Evolutionary conservation across 2,888 invertebrate genomes (phyloP).

Genomic region (Cybosia mesomella): DNA sequence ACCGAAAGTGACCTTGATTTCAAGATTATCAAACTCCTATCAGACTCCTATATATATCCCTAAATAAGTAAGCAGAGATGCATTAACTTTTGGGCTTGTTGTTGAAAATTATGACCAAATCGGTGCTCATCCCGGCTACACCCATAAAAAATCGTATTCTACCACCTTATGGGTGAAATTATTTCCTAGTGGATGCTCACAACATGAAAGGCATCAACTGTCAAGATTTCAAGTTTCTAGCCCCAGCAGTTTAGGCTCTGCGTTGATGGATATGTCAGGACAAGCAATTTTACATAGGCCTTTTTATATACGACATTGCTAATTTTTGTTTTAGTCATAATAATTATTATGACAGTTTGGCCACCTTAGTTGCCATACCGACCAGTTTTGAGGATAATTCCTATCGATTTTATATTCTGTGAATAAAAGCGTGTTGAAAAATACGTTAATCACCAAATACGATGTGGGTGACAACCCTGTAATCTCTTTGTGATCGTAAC

Average conservation of each 20-base stretch:
- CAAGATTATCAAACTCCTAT: background rate
- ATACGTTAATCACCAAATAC: background rate
- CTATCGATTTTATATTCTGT: background rate
- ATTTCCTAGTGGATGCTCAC: no score
- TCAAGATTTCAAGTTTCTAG: no score
- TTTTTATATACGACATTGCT: background rate
- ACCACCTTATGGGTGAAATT: background rate
- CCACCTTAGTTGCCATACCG: background rate
- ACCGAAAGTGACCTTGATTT: background rate
- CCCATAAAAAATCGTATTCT: background rate
- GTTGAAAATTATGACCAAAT: no score
- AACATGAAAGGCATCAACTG: no score
- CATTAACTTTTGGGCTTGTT: no score
- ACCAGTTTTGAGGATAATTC: background rate
- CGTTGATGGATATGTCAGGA: no score
- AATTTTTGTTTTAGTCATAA: background rate
- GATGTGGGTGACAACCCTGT: constrained; percentile 23
- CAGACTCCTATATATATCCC: no score
- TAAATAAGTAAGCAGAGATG: no score
- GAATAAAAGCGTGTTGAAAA: background rate
- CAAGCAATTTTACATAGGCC: no score
- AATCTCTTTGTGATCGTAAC: constrained; percentile 35
- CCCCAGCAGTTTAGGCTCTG: no score
- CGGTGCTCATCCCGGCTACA: no score
- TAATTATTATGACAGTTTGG: no score